Base-by-base conservation (phyloP, 2,113 vertebrate genomes). In the Sander lucioperca region DNA sequence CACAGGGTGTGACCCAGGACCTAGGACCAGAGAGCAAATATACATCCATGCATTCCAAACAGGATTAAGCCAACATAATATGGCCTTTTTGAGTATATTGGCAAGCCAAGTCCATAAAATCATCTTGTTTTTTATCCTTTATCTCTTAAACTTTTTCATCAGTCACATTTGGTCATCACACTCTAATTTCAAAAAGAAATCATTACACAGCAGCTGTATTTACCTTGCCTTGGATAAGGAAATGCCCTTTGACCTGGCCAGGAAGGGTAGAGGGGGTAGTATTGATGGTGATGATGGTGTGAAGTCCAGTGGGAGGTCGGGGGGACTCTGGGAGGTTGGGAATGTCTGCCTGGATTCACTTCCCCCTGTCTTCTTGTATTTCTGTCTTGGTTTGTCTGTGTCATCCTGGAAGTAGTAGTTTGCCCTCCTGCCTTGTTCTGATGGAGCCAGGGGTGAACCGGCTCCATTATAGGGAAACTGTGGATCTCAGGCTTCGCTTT, bases 361-460 rank as follows among this genome's bases (percentile, higher is more conserved):
- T 86, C 71, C 43, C 21, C 10, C 12, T 73, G 65, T 48, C 47
- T 71, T 56, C 43, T 86, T 51, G 25, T 48, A 21, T 66, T 79
- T 86, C 72, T 82, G 3, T 89, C 48, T 43, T 84, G 74, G 27
- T 86, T 81, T 59, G 51, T 72, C 13, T 82, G 63, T 21, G 66
- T 56, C 2, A 10, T 47, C 56, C 36, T 63, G 13, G 88, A 82
- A 59, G 70, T 53, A 13, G 73, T 57, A 2, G 80, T 77, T 62
- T 89, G 80, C n/a, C 75, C 86, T 78, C 45, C 74, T 69, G 62
- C 87, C 51, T 74, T 90, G 47, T 70, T 70, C 50, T 84, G 86
- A 48, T 93, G 92, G 23, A 94, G 85, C 95, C 94, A 95, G 8
- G 95, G 95, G 67, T 94, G 94, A 64, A 93, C 43, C 9, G 92